phyloP scores from a whole-genome alignment of 2,113 vertebrate species.

The Trichomycterus rosablanca region DNA sequence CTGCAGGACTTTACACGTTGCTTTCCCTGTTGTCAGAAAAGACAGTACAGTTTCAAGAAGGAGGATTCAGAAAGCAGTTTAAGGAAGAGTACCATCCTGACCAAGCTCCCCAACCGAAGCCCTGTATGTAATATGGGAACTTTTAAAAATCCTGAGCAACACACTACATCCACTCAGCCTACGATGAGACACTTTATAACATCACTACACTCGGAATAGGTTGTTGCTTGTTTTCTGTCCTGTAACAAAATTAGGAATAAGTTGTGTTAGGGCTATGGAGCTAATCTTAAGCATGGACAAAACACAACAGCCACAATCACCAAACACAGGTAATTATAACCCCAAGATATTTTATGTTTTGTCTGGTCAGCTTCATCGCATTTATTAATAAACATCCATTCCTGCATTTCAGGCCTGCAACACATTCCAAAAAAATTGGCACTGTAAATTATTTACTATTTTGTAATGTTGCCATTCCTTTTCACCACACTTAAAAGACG shows the following conservation, averaged over 20 bases:
- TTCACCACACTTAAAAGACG: too few species aligned
- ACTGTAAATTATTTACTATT: too few species aligned
- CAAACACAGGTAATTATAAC: not conserved
- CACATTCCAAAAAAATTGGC: too few species aligned
- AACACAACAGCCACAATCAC: conserved; percentile 21
- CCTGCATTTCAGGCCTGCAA: too few species aligned
- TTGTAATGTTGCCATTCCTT: too few species aligned
- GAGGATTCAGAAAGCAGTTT: conserved; percentile 86
- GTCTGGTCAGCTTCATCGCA: too few species aligned
- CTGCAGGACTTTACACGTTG: conserved; percentile 84
- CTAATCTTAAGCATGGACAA: conserved; percentile 20
- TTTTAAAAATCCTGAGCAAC: conserved; percentile 72
- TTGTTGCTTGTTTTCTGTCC: not conserved
- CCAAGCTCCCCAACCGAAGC: conserved; percentile 75
- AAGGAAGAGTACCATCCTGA: conserved; percentile 78
- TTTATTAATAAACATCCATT: too few species aligned
- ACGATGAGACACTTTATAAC: conserved; percentile 6
- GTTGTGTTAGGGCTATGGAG: not conserved
- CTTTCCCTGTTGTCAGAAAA: conserved; percentile 73
- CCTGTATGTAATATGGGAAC: conserved; percentile 72
- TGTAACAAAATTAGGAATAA: not conserved
- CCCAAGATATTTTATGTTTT: too few species aligned
- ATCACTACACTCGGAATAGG: not conserved
- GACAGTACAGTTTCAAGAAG: conserved; percentile 69
- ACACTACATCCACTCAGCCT: conserved; percentile 53